Base-by-base conservation (phyloP, 2,113 vertebrate species). In the Leucosticte australis region DNA sequence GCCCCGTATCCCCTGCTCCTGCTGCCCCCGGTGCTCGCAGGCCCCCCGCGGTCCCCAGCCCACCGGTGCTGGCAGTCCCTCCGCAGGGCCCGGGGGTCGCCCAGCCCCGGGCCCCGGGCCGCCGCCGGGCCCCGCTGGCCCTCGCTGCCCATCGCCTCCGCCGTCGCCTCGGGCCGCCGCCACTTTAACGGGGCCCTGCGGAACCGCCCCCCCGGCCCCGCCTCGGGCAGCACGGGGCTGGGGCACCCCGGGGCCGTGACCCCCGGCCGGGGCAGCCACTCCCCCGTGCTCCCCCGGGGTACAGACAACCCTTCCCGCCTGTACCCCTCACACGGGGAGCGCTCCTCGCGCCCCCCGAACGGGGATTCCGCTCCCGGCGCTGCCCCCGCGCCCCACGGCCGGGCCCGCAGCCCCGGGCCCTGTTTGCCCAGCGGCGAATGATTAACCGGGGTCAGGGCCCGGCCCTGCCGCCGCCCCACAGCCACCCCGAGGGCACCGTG, bases 371-470 rank as follows among this genome's bases (percentile, higher is more conserved):
- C 19, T 31, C 44, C 23, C 24, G 49, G 49, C 13, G 53, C 31
- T 33, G 53, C 19, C 70, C 27, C 13, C 50, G 15, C 31, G 6
- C 27, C 50, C 50, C 50, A 27, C 50, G 27, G 27, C 27, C 27
- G 50, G 35, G 27, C 46, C 46, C 22, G 7, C 39, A 41, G 52
- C 21, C 63, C 24, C 2, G n/a, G 9, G 44, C 62, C 52, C 24
- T 77, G 64, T 82, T 92, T 89, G 90, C 70, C 50, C 50, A 20
- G 19, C 23, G 57, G 63, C 23, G 70, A 93, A 95, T 91, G 75
- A 95, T 93, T 95, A 95, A 91, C 94, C 22, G 35, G 44, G 94
- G 88, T 95, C 91, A 95, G 79, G 50, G 88, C 42, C 49, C 24
- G 33, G 28, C 17, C 62, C 47, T 50, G 39, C 50, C 27, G 4